Evolutionary conservation across 2,113 vertebrate species (phyloP).

Genomic region (Lucifuga dentata): DNA sequence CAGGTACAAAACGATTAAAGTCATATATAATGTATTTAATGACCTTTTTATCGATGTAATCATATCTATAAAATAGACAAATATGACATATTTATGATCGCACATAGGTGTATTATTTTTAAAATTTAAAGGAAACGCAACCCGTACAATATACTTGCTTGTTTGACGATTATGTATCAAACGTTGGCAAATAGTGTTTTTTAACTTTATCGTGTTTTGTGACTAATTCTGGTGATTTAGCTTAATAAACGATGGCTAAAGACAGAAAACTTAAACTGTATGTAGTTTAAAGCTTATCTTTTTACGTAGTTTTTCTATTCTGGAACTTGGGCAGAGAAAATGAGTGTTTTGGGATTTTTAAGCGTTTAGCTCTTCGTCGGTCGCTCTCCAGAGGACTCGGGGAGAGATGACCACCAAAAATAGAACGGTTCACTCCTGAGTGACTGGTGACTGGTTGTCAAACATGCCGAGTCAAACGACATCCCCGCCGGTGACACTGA

Average conservation of each 20-base stretch:
- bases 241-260: not conserved
- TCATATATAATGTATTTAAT: no score
- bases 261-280: not conserved
- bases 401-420: slow-evolving; percentile 9
- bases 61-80: no score
- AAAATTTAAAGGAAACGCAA: slow-evolving; percentile 12
- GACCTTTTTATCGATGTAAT: no score
- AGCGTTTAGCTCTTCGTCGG: not conserved
- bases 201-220: no score
- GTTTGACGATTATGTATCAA: not conserved
- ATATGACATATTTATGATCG: accelerated
- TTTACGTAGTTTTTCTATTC: not conserved
- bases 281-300: not conserved
- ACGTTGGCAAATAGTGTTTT: not conserved
- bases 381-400: not conserved
- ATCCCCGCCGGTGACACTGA: slow-evolving; percentile 19
- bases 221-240: not conserved
- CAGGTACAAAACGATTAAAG: not conserved
- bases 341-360: not conserved
- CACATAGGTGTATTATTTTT: not conserved
- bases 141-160: accelerated
- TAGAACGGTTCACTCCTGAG: not conserved
- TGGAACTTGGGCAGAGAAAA: not conserved
- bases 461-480: slow-evolving; percentile 29
- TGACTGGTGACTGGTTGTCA: slow-evolving; percentile 1